Evolutionary conservation across 2,113 vertebrate genomes (phyloP).

Genomic region (Chauna torquata): DNA sequence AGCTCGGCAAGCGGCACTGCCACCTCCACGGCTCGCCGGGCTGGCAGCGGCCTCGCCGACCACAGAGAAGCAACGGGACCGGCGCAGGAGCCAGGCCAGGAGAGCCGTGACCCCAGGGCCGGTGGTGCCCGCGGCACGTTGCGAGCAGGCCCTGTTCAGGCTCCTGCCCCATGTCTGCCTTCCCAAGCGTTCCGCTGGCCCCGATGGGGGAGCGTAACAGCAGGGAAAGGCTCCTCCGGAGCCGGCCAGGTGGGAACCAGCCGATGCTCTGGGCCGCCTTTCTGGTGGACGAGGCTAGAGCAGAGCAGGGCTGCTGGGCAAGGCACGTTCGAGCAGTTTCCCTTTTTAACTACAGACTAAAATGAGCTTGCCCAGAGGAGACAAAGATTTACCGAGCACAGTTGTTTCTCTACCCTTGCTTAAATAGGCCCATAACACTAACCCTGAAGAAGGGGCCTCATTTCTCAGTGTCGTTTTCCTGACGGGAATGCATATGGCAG

Average conservation of each 20-base stretch:
- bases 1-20: neutral
- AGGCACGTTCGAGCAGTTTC: neutral
- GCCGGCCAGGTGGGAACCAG: fast-evolving
- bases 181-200: neutral
- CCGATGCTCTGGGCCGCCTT: neutral
- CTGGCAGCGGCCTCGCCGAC: neutral
- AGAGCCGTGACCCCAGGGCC: neutral
- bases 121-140: fast-evolving
- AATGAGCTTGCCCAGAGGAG: conserved; percentile 52
- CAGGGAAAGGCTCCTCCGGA: neutral
- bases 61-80: neutral
- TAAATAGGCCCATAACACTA: conserved; percentile 67
- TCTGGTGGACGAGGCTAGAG: neutral
- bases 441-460: conserved; percentile 61
- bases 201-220: neutral
- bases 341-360: conserved; percentile 58
- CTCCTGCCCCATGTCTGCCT: neutral
- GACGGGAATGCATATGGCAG: conserved; percentile 62
- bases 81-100: neutral
- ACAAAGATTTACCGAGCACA: conserved; percentile 53
- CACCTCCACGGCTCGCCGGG: neutral
- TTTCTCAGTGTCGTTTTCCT: conserved; percentile 70
- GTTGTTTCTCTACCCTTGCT: conserved; percentile 61
- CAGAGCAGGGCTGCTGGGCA: neutral
- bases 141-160: neutral